These are phyloP conservation scores for Gambelia wislizenii DNA, from an alignment of 2,797 vertebrate species.

Conservation along the genomic window DNA sequence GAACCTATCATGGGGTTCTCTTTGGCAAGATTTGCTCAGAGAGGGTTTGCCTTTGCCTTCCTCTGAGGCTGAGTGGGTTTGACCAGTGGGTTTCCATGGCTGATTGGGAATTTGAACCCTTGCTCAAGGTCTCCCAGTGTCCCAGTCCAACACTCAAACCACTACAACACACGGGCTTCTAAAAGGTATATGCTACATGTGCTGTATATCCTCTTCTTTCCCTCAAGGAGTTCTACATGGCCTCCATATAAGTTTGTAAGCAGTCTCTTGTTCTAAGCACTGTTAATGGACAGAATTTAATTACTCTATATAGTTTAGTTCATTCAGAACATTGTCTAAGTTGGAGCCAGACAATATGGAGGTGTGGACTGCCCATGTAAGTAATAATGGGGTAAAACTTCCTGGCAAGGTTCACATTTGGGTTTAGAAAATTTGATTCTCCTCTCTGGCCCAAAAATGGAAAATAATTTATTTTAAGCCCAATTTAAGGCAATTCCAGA, in stretches of 20 bases:
- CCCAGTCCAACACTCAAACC: too few species aligned
- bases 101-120: too few species aligned
- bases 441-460: background rate
- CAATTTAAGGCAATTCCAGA: background rate
- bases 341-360: background rate
- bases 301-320: too few species aligned
- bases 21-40: too few species aligned
- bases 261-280: background rate
- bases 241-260: background rate
- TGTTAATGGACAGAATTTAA: too few species aligned
- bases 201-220: background rate
- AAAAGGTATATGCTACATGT: too few species aligned
- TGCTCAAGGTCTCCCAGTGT: too few species aligned
- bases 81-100: too few species aligned
- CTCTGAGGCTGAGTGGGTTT: too few species aligned
- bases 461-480: background rate
- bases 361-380: background rate
- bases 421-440: background rate
- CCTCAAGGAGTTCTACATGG: background rate
- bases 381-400: background rate
- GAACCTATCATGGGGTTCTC: too few species aligned
- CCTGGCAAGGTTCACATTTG: background rate
- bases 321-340: background rate
- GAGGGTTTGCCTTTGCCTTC: too few species aligned
- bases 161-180: too few species aligned